A percentile compares a stretch with the other conserved stretches of the same genome.
These are phyloP conservation scores for Bradynema listronoti DNA, from an alignment of 1,140 invertebrate genomes.

Conservation along the genomic window DNA sequence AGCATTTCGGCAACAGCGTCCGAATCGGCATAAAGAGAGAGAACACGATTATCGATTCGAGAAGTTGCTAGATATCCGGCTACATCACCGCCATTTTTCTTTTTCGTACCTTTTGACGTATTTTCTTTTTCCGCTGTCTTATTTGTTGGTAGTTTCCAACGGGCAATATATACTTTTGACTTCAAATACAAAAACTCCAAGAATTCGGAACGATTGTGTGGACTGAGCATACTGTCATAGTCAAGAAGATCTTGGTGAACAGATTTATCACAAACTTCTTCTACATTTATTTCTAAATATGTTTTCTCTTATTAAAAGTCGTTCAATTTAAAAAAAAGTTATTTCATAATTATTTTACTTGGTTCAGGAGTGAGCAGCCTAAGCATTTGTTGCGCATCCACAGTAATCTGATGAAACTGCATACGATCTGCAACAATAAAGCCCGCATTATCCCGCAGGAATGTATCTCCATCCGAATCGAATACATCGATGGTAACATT, in stretches of 20 bases:
- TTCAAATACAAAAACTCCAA: conserved; percentile 26
- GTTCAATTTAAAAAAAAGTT: too few species aligned
- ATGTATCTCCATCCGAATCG: conserved; percentile 34
- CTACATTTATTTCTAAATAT: too few species aligned
- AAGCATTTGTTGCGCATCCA: conserved; percentile 28
- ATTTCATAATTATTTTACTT: conserved; percentile 34
- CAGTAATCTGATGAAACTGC: conserved; percentile 42
- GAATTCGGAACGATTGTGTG: conserved; percentile 44
- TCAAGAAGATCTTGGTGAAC: conserved; percentile 26
- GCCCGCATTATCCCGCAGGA: conserved; percentile 47
- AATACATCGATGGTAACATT: conserved; percentile 57
- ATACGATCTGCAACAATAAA: conserved; percentile 52
- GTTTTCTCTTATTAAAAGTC: too few species aligned
- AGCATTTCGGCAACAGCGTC: conserved; percentile 29
- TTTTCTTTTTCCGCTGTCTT: neutral
- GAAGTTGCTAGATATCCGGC: conserved; percentile 29
- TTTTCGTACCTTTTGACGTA: neutral
- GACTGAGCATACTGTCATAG: conserved; percentile 33
- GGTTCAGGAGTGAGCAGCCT: conserved; percentile 26
- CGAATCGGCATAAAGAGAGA: conserved; percentile 36
- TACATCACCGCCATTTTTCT: conserved; percentile 2
- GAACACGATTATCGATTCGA: conserved; percentile 22
- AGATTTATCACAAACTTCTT: conserved; percentile 14
- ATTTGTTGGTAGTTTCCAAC: conserved; percentile 16
- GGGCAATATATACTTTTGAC: conserved; percentile 28